Evolutionary conservation across 1,140 invertebrate genomes (phyloP).

Genomic region (Leptinotarsa lineolata): DNA sequence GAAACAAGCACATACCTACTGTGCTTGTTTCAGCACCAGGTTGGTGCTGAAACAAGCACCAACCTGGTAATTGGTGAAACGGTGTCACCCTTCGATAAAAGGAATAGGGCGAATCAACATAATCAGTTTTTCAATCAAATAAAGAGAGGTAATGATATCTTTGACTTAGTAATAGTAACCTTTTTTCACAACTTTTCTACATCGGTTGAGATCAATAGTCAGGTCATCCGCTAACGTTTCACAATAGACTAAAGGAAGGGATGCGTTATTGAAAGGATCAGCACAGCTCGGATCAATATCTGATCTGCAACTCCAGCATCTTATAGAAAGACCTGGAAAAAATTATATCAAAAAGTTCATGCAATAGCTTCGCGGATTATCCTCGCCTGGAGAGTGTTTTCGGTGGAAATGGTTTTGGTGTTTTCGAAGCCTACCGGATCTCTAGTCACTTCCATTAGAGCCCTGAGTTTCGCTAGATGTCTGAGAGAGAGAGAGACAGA

Average conservation of each 20-base stretch:
- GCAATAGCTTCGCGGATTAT: too few relatives aligned
- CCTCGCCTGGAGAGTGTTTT: too few relatives aligned
- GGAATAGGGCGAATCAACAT: background rate
- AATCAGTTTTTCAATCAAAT: background rate
- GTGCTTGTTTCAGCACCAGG: too few relatives aligned
- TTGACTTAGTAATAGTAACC: constrained; percentile 58
- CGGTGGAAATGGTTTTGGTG: too few relatives aligned
- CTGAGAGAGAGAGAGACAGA: too few relatives aligned
- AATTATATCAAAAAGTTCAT: background rate
- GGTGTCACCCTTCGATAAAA: background rate
- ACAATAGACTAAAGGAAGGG: constrained; percentile 85
- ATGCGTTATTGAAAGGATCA: constrained; percentile 90
- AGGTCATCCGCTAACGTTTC: constrained; percentile 69
- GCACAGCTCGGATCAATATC: constrained; percentile 87
- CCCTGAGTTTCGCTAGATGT: too few relatives aligned
- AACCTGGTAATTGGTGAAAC: background rate
- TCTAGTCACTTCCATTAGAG: too few relatives aligned
- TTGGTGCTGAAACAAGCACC: too few relatives aligned
- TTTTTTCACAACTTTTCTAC: constrained; percentile 91
- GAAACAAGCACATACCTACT: too few relatives aligned
- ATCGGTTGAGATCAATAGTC: constrained; percentile 79
- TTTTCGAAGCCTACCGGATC: too few relatives aligned
- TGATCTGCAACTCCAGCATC: constrained; percentile 90
- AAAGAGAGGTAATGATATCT: background rate
- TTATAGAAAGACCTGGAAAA: constrained; percentile 62